phyloP scores from a whole-genome alignment of 2,113 vertebrate genomes.

The Anolis carolinensis region DNA sequence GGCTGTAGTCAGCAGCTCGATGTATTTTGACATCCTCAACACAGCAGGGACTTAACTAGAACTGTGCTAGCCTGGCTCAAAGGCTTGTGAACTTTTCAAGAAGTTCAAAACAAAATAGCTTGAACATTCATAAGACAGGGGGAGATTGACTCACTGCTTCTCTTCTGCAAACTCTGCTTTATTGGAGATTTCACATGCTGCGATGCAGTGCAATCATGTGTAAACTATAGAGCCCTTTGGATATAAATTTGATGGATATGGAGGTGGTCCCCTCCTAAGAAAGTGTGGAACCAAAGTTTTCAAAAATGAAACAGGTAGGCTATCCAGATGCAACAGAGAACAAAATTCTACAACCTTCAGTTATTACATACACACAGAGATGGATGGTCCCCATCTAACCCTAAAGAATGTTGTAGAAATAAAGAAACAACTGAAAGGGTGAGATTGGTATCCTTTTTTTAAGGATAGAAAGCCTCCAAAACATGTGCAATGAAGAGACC shows the following conservation, averaged over 20 bases:
- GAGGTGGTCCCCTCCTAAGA: background rate
- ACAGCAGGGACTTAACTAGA: constrained; percentile 51
- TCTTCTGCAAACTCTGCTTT: constrained; percentile 49
- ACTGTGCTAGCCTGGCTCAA: constrained; percentile 51
- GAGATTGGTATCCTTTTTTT: background rate
- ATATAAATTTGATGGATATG: constrained; percentile 20
- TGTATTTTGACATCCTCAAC: constrained; percentile 56
- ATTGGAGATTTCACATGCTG: constrained; percentile 31
- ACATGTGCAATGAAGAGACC: too few species aligned
- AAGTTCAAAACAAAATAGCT: constrained; percentile 45
- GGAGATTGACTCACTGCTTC: constrained; percentile 31
- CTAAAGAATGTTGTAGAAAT: background rate
- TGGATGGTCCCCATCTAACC: background rate
- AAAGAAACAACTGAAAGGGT: background rate
- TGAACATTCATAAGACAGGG: constrained; percentile 46
- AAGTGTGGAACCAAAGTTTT: constrained; percentile 14
- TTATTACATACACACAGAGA: background rate
- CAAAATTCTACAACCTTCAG: background rate
- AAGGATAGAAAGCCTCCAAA: too few species aligned
- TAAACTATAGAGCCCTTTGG: constrained; percentile 20
- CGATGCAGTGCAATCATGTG: constrained; percentile 6
- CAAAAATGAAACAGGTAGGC: background rate
- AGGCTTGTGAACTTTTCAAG: constrained; percentile 55
- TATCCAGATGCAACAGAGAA: background rate
- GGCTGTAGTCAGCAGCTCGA: constrained; percentile 56